Base-by-base conservation (phyloP, 2,797 vertebrate species). In the Corythornis leucogaster region DNA sequence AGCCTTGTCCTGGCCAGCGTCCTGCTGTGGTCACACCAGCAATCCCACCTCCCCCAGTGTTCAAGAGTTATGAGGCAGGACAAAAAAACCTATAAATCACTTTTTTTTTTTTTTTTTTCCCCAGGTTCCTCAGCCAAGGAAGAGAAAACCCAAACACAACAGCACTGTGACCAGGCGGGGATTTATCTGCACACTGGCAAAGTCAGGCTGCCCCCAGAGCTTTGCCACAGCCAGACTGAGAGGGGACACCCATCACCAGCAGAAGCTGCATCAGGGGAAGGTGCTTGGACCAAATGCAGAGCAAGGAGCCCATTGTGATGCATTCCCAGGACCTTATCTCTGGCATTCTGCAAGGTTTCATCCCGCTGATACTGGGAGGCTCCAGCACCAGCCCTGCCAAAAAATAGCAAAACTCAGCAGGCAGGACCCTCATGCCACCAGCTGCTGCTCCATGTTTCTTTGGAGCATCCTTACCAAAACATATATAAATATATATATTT, bases 11-110 rank as follows among this genome's bases (percentile, higher is more conserved):
- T 76, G 51, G 35, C 20, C 63, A 33, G 20, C 4, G 2, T 14
- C 75, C n/a, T 38, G 17, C 54, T 8, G n/a, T 5, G 21, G n/a
- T 4, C 2, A 0, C 0, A 1, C 45, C 2, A 17, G 8, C 25
- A 53, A 62, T 17, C 33, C 59, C 19, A 33, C 53, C 51, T 69
- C 3, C 16, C 25, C 33, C 25, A 15, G 17, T 2, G 5, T 6
- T 31, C 30, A 17, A 12, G 45, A 75, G 42, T 21, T 4, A 43
- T 0, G 2, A 80, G 30, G 20, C 38, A 76, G 38, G 31, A 50
- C 18, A 1, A 1, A 79, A 79, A n/a, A 0, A 15, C 13, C 2
- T 28, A 3, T 7, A 68, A 50, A 64, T 70, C 54, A 31, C 19
- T 55, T 55, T 15, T 50, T 50, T 50, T 26, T 51, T n/a, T 20